phyloP scores from a whole-genome alignment of 1,140 invertebrate species.

The Trichomalopsis sarcophagae region DNA sequence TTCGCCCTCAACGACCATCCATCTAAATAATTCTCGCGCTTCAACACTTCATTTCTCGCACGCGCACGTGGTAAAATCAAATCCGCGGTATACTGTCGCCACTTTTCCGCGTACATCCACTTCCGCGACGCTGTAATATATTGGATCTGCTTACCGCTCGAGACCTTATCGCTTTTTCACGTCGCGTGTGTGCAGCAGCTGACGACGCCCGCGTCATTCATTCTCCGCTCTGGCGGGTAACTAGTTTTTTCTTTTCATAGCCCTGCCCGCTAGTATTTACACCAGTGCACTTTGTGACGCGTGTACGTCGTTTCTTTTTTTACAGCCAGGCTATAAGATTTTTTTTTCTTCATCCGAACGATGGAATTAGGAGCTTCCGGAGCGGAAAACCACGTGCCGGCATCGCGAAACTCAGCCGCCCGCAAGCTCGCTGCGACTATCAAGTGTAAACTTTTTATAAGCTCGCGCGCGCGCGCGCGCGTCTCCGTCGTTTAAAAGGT shows the following conservation, averaged over 20 bases:
- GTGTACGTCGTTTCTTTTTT: neutral
- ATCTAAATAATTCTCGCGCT: conserved; percentile 19
- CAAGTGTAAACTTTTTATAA: conserved; percentile 34
- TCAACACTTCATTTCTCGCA: neutral
- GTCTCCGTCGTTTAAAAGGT: conserved; percentile 21
- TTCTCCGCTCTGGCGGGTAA: neutral
- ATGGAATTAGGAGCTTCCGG: neutral
- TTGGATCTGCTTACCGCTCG: conserved; percentile 29
- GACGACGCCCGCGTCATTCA: neutral
- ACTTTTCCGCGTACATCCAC: neutral
- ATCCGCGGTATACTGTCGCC: neutral
- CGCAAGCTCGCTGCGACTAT: neutral
- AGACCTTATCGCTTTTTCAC: conserved; percentile 13
- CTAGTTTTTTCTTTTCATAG: neutral
- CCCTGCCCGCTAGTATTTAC: neutral
- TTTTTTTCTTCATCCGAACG: neutral
- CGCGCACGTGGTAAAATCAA: neutral
- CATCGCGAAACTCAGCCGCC: neutral
- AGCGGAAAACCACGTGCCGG: too few species aligned
- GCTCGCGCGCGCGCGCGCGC: neutral
- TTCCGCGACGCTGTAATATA: conserved; percentile 29
- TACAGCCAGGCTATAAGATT: neutral
- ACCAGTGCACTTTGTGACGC: neutral
- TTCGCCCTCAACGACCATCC: neutral
- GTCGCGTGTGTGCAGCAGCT: neutral